Percentiles rank a stretch among this genome's conserved stretches.
These are phyloP conservation scores for Petrocephalus microphthalmus DNA, from an alignment of 2,113 vertebrate species.

Conservation along the genomic window DNA sequence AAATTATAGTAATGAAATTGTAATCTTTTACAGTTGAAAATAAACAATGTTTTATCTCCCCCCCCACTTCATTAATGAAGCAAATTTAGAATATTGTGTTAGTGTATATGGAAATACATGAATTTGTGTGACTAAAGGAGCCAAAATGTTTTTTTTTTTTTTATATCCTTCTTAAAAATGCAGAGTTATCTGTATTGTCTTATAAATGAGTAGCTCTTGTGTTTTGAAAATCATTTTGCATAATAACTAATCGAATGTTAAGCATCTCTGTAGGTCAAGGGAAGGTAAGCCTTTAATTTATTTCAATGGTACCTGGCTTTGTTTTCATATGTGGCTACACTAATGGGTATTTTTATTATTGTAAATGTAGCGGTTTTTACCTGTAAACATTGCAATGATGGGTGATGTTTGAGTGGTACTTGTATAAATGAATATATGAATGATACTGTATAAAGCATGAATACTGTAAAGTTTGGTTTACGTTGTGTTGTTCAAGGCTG, in stretches of 20 bases:
- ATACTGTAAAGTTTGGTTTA: neutral
- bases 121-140: neutral
- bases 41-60: neutral
- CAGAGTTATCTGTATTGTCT: neutral
- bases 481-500: conserved; percentile 17
- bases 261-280: neutral
- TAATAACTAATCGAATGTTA: neutral
- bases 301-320: neutral
- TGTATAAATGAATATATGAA: too few species aligned
- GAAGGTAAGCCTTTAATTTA: conserved; percentile 13
- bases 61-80: neutral
- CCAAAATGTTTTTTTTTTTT: neutral
- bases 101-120: neutral
- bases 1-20: neutral
- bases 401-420: conserved; percentile 24
- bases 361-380: neutral
- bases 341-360: conserved; percentile 11
- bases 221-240: neutral
- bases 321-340: conserved; percentile 18
- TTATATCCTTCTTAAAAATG: neutral
- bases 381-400: neutral
- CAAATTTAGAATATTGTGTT: neutral
- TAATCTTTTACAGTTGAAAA: neutral
- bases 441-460: neutral
- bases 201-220: neutral